Percentiles rank a stretch among this genome's conserved stretches.
Evolutionary conservation across 2,113 vertebrate genomes (phyloP).

Genomic region (Antechinus flavipes): DNA sequence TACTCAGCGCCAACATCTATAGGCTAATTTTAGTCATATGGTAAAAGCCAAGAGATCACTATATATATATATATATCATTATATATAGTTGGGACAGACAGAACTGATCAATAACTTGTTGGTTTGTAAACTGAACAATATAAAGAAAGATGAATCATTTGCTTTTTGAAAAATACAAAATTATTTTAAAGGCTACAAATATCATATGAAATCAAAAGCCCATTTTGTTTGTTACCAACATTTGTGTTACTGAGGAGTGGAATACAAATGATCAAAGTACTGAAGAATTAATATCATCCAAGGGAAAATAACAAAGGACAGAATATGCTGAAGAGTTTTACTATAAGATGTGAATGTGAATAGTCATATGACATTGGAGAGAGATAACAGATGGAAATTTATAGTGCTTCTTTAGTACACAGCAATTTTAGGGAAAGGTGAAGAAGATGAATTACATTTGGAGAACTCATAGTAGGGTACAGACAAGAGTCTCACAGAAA

Average conservation of each 20-base stretch:
- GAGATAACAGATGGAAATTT: not conserved
- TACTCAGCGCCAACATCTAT: not conserved
- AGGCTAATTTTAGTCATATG: not conserved
- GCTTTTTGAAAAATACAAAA: not conserved
- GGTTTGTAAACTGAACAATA: not conserved
- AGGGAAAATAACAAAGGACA: not conserved
- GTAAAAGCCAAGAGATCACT: not conserved
- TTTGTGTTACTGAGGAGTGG: not conserved
- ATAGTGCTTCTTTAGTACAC: not conserved
- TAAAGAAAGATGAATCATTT: not conserved
- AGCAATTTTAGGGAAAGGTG: not conserved
- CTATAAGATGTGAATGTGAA: not conserved
- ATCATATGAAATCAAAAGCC: not conserved
- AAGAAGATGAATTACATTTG: not conserved
- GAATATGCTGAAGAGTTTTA: not conserved
- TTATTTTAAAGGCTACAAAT: not conserved
- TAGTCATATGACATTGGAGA: not conserved
- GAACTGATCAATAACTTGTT: not conserved
- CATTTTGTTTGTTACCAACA: not conserved
- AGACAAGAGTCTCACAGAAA: no score
- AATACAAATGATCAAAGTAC: not conserved
- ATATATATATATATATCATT: no score
- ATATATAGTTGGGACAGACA: not conserved
- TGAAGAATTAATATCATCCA: not conserved
- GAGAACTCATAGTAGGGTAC: not conserved